A percentile compares a stretch with the other conserved stretches of the same genome.
Evolutionary conservation across 2,113 vertebrate species (phyloP).

Genomic region (Probosciger aterrimus): DNA sequence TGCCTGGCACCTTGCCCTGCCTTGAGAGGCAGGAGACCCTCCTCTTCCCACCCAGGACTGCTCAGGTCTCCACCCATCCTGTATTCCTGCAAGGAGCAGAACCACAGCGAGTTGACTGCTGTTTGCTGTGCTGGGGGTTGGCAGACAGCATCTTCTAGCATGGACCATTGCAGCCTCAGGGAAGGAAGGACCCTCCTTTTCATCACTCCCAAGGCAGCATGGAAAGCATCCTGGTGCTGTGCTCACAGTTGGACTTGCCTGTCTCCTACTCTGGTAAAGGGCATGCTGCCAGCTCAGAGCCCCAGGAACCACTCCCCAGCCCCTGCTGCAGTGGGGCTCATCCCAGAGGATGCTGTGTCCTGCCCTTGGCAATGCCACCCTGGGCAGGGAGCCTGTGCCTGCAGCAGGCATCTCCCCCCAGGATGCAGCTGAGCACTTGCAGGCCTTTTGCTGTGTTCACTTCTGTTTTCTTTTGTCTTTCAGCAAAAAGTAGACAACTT

Average conservation of each 20-base stretch:
- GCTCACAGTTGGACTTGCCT: fast-evolving
- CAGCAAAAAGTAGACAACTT: background rate
- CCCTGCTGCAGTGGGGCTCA: background rate
- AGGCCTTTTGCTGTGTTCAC: background rate
- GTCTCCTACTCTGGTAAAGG: fast-evolving
- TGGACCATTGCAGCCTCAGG: fast-evolving
- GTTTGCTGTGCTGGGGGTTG: fast-evolving
- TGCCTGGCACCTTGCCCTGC: background rate
- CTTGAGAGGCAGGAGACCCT: fast-evolving
- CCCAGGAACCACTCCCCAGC: background rate
- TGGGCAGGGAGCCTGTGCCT: fast-evolving
- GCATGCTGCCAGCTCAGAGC: fast-evolving
- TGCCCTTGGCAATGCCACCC: background rate
- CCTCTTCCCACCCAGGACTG: too few relatives aligned
- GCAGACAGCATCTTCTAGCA: background rate
- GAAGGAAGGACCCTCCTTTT: background rate
- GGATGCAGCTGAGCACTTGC: background rate
- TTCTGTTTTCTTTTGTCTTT: background rate
- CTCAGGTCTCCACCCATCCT: fast-evolving
- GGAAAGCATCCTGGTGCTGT: too few relatives aligned
- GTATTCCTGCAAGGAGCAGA: fast-evolving
- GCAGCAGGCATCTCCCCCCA: fast-evolving
- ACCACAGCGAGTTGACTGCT: fast-evolving
- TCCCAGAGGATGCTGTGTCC: fast-evolving
- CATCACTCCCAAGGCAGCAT: fast-evolving